Percentiles rank a stretch among this genome's conserved stretches.
Evolutionary conservation across 2,888 invertebrate genomes (phyloP).

Genomic region (Limnephilus marmoratus): DNA sequence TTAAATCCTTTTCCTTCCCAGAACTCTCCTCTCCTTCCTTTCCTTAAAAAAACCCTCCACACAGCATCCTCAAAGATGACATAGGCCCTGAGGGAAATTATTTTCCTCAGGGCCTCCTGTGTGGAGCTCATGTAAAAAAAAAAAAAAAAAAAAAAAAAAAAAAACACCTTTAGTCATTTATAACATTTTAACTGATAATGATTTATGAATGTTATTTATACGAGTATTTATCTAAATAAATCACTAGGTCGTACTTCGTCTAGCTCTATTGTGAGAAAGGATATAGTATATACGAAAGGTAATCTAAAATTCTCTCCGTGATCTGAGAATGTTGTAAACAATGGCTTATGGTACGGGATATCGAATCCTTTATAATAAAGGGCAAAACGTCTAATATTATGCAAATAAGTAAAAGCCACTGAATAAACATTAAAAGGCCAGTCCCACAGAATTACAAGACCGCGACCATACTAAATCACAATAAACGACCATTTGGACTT

Average conservation of each 20-base stretch:
- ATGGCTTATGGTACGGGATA: neutral
- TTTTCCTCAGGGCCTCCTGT: too few relatives aligned
- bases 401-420: conserved; percentile 9
- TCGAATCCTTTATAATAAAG: neutral
- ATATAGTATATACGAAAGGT: neutral
- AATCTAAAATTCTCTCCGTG: neutral
- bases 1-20: too few relatives aligned
- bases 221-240: neutral
- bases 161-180: neutral
- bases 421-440: neutral
- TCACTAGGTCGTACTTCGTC: neutral
- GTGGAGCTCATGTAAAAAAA: too few relatives aligned
- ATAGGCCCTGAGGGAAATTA: too few relatives aligned
- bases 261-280: neutral
- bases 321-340: neutral
- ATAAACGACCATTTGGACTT: neutral
- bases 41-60: too few relatives aligned
- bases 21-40: too few relatives aligned
- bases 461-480: neutral
- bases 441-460: neutral
- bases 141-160: too few relatives aligned
- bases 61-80: too few relatives aligned
- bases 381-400: conserved; percentile 8
- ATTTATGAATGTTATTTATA: neutral
- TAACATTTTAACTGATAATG: neutral